A percentile compares a stretch with the other conserved stretches of the same genome.
Evolutionary conservation across 2,888 invertebrate genomes (phyloP).

Genomic region (Philereme vetulata): DNA sequence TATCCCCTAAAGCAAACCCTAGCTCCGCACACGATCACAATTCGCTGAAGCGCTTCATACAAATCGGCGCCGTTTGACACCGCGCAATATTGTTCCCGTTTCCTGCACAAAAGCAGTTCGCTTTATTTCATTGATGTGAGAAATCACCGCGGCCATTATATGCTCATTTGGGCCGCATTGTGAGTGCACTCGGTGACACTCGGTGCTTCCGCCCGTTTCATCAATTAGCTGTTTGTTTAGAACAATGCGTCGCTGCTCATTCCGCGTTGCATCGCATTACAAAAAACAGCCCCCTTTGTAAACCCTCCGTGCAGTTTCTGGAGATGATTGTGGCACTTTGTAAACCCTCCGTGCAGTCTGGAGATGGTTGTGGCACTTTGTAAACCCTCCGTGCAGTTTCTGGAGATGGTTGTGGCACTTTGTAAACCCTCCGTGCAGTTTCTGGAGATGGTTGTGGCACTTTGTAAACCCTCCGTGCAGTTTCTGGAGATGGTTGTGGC

Average conservation of each 20-base stretch:
- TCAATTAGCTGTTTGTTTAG: conserved; percentile 65
- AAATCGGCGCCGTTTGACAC: conserved; percentile 69
- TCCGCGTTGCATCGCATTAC: conserved; percentile 22
- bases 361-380: conserved; percentile 9
- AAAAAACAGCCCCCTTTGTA: conserved; percentile 21
- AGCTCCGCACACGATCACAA: conserved; percentile 11
- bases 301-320: neutral
- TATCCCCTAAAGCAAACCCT: neutral
- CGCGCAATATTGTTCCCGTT: conserved; percentile 58
- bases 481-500: too few relatives aligned
- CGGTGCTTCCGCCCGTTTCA: conserved; percentile 60
- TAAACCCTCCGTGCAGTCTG: too few relatives aligned
- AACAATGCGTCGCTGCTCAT: conserved; percentile 30
- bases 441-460: too few relatives aligned
- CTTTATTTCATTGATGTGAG: conserved; percentile 63
- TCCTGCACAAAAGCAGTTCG: conserved; percentile 48
- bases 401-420: too few relatives aligned
- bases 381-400: too few relatives aligned
- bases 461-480: too few relatives aligned
- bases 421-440: too few relatives aligned
- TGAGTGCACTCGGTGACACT: conserved; percentile 62
- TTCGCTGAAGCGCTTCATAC: conserved; percentile 47
- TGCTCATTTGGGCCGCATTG: conserved; percentile 71
- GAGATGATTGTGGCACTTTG: conserved; percentile 5
- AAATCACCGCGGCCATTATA: conserved; percentile 62